Evolutionary conservation across 2,797 vertebrate genomes (phyloP), one percentile per base, ranked within the genome.

Genomic region (Chelonia mydas): DNA sequence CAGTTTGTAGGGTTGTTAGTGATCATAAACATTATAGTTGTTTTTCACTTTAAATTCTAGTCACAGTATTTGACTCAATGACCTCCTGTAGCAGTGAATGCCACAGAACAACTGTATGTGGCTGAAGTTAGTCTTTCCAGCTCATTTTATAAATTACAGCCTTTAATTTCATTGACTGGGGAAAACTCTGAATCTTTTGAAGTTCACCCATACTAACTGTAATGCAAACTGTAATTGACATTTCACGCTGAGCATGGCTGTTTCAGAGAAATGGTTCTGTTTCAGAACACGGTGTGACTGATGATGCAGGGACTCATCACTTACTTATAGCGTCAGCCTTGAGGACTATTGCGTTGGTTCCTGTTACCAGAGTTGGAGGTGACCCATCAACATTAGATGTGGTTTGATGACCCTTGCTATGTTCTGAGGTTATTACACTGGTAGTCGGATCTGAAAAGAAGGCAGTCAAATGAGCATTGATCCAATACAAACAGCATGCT

Each of bases 311-410:
- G 13, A 92, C 76, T 83, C 74, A 91, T 83, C 79, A 78, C 93
- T 96, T 94, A 97, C 97, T 47, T 92, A 91, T 72, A n/a, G 68
- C 86, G 90, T 25, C 54, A 89, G 88, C 37, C 25, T 37, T 41
- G 41, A 4, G 74, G 10, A 27, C 33, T 50, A 33, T 11, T 78
- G 41, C 33, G 33, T 9, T 50, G 45, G 21, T 41, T 23, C 19
- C 25, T 74, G 9, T 45, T 45, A 5, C 37, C 11, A 72, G 37
- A 45, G 11, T 1, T 25, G 19, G 23, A 74, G 68, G n/a, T 45
- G 37, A 37, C 68, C 19, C 19, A 45, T 41, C 21, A 74, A 10
- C 10, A 27, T 11, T 4, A 21, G 2, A 0, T 80, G 85, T 51
- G 81, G 47, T 41, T 84, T 11, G 77, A 84, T 8, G 83, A 2